Percentiles rank a stretch among this genome's conserved stretches.
These are phyloP conservation scores for Turritopsis rubra DNA, from an alignment of 30 jellyfish, hydroid and myxozoan species.

Conservation along the genomic window DNA sequence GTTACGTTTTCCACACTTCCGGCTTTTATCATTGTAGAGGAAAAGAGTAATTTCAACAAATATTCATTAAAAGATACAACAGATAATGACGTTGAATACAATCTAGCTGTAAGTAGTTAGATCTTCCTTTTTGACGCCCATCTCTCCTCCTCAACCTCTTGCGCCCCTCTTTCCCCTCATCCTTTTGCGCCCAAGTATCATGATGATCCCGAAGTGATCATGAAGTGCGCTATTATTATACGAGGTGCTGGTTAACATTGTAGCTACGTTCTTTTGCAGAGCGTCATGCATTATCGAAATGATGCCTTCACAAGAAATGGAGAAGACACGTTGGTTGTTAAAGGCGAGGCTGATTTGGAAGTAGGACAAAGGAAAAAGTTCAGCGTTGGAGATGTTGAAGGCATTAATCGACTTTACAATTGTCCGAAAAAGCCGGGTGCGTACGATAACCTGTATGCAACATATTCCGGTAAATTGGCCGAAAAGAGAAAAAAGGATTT, in stretches of 20 bases:
- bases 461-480: conserved; percentile 19
- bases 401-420: conserved; percentile 13
- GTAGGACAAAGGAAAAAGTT: conserved; percentile 33
- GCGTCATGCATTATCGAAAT: conserved; percentile 39
- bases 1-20: not conserved
- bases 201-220: too few relatives aligned
- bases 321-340: conserved; percentile 10
- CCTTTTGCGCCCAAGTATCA: too few relatives aligned
- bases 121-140: too few relatives aligned
- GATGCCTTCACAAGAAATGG: conserved; percentile 36
- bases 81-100: conserved; percentile 17
- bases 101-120: conserved; percentile 14
- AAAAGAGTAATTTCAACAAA: conserved; percentile 15
- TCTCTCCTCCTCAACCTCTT: too few relatives aligned
- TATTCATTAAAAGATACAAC: not conserved
- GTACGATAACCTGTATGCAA: conserved; percentile 15
- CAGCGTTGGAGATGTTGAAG: conserved; percentile 33
- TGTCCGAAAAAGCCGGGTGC: conserved; percentile 6
- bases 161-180: too few relatives aligned
- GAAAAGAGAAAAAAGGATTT: not conserved
- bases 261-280: conserved; percentile 24
- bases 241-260: too few relatives aligned
- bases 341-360: not conserved
- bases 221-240: too few relatives aligned
- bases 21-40: not conserved